Evolutionary conservation across 1,140 invertebrate species (phyloP).

Genomic region (Ctenoplectra terminalis): DNA sequence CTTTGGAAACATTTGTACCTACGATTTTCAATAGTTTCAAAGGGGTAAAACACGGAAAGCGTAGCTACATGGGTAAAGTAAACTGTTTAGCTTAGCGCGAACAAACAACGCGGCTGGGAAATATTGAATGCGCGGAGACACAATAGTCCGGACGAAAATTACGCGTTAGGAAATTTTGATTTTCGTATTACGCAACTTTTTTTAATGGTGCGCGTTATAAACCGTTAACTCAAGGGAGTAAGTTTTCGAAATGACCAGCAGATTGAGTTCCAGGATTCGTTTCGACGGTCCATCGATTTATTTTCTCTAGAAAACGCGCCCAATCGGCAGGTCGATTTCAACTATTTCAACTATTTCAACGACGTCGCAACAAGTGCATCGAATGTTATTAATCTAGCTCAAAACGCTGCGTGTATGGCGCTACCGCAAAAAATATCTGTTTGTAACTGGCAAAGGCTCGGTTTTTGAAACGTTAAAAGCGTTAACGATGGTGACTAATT

Average conservation of each 20-base stretch:
- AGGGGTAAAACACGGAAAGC: background rate
- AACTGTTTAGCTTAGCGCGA: slow-evolving; percentile 16
- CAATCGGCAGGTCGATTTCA: slow-evolving; percentile 14
- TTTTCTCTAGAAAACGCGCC: slow-evolving; percentile 24
- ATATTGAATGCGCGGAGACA: background rate
- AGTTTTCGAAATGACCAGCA: background rate
- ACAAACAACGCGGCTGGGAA: slow-evolving; percentile 12
- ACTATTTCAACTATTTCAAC: slow-evolving; percentile 53
- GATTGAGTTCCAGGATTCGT: too few relatives aligned
- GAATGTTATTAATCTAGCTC: slow-evolving; percentile 55
- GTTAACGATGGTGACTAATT: slow-evolving; percentile 69
- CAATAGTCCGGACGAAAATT: background rate
- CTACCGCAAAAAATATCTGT: slow-evolving; percentile 54
- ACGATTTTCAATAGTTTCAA: slow-evolving; percentile 45
- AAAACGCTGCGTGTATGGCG: slow-evolving; percentile 14
- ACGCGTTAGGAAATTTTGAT: background rate
- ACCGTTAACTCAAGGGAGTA: background rate
- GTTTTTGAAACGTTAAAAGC: slow-evolving; percentile 43
- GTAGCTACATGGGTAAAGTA: background rate
- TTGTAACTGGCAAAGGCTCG: slow-evolving; percentile 51
- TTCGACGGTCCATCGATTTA: slow-evolving; percentile 2
- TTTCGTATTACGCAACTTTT: background rate
- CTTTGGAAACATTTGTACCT: slow-evolving; percentile 19
- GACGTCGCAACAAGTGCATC: slow-evolving; percentile 53
- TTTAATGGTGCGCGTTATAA: background rate